These are phyloP conservation scores for Heliconius hewitsoni DNA, from an alignment of 1,140 invertebrate genomes.

Conservation along the genomic window DNA sequence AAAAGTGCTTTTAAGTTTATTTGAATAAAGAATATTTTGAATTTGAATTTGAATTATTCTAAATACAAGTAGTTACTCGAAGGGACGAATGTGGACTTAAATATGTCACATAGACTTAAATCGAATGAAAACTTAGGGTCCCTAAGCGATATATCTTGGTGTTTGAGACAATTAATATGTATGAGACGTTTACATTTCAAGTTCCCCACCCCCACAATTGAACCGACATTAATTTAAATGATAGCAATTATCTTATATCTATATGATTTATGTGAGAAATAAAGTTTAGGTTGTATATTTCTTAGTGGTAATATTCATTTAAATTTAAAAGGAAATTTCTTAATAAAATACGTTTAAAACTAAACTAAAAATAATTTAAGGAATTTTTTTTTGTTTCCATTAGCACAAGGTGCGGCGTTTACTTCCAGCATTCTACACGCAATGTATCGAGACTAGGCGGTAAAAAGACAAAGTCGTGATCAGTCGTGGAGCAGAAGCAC, in stretches of 20 bases:
- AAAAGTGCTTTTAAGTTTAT: no score
- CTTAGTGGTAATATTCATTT: not conserved
- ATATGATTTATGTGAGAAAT: slow-evolving; percentile 2
- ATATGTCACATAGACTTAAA: slow-evolving; percentile 2
- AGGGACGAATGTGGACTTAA: not conserved
- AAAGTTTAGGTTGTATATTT: not conserved
- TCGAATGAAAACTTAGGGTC: slow-evolving; percentile 4
- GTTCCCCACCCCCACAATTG: slow-evolving; percentile 2
- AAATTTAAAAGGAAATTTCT: not conserved
- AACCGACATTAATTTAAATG: slow-evolving; percentile 14
- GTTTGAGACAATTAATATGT: slow-evolving; percentile 10
- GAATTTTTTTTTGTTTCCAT: no score
- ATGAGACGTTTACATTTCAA: slow-evolving; percentile 14
- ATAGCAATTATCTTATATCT: slow-evolving; percentile 14
- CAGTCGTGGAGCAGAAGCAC: no score
- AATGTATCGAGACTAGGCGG: no score
- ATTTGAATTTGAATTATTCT: no score
- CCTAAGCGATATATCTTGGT: slow-evolving; percentile 1
- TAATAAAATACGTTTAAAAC: no score
- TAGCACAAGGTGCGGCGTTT: no score
- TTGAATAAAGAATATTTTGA: no score
- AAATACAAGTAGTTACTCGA: not conserved
- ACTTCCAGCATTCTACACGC: no score
- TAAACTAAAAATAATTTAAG: no score
- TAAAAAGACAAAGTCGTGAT: no score